Evolutionary conservation across 2,113 vertebrate genomes (phyloP), one percentile per base, ranked within the genome.

Genomic region (Nothocercus julius): DNA sequence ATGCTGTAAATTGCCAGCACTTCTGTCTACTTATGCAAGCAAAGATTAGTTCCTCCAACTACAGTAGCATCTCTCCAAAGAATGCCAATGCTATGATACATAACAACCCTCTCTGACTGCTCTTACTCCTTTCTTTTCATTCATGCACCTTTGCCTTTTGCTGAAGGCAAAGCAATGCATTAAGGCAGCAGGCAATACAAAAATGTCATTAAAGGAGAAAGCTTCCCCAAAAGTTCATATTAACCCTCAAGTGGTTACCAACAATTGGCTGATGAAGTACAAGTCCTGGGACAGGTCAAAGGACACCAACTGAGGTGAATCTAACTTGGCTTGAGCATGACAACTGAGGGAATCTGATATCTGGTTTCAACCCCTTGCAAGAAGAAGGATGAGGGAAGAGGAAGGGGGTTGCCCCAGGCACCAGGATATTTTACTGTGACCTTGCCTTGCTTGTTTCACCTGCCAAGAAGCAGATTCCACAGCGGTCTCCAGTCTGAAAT

Each of bases 21-120:
- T 95, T 96, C 86, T 95, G 94, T 93, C 95, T 97, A 90, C 91
- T 97, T 97, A 95, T 87, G 93, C 93, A 93, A 95, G 92, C 90
- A 89, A 86, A 91, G 94, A 96, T 94, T 94, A 97, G 92, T 85
- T 90, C 61, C 75, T 94, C 74, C 44, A 72, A 94, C 88, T 76
- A 92, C 70, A 95, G 90, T 40, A 89, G 79, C 87, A 90, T 76
- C 84, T 85, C 84, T 91, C 91, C 67, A 53, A 93, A 95, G 94
- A 89, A 85, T 82, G 84, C 70, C 89, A 95, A 90, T 90, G 85
- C 88, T 93, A 90, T 59, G 70, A 88, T 96, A 92, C 74, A 69
- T 94, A 93, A 93, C 80, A 94, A 87, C 81, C 81, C 63, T 88
- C 80, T 92, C 84, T 92, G 90, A 62, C 74, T 90, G 83, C 83